Evolutionary conservation across 1,140 invertebrate species (phyloP).

Genomic region (Caerostris extrusa): DNA sequence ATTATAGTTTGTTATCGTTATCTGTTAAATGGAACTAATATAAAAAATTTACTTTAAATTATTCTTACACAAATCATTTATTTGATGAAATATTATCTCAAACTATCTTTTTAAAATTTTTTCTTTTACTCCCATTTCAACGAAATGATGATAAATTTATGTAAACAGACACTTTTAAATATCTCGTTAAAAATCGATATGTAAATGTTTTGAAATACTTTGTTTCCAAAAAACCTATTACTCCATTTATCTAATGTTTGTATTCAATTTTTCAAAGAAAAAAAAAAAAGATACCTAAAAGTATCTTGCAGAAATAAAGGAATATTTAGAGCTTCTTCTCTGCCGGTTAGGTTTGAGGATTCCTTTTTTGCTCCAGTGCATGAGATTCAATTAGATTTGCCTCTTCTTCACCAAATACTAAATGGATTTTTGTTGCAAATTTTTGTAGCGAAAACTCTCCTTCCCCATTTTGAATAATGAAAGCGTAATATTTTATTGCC

Average conservation of each 20-base stretch:
- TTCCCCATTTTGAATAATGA: not conserved
- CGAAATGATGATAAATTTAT: not conserved
- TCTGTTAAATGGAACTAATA: too few relatives aligned
- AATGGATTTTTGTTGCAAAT: constrained; percentile 7
- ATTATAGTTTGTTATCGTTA: too few relatives aligned
- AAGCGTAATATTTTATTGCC: not conserved
- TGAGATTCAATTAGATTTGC: not conserved
- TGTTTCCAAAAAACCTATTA: not conserved
- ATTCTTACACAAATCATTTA: not conserved
- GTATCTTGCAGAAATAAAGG: not conserved
- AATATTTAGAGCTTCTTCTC: not conserved
- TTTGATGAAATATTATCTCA: not conserved
- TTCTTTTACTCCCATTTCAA: not conserved
- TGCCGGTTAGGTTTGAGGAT: too few relatives aligned
- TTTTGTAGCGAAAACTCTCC: not conserved
- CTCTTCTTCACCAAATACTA: not conserved
- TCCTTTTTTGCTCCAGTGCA: not conserved
- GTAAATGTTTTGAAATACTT: not conserved
- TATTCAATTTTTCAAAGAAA: not conserved
- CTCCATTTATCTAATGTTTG: not conserved
- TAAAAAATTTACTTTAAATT: not conserved
- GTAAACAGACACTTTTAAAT: not conserved
- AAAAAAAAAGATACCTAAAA: not conserved
- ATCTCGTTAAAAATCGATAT: not conserved
- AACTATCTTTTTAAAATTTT: not conserved